A percentile compares a stretch with the other conserved stretches of the same genome.
Conservation (phyloP, 2,888 invertebrate genomes). For the Pollenia angustigena region DNA sequence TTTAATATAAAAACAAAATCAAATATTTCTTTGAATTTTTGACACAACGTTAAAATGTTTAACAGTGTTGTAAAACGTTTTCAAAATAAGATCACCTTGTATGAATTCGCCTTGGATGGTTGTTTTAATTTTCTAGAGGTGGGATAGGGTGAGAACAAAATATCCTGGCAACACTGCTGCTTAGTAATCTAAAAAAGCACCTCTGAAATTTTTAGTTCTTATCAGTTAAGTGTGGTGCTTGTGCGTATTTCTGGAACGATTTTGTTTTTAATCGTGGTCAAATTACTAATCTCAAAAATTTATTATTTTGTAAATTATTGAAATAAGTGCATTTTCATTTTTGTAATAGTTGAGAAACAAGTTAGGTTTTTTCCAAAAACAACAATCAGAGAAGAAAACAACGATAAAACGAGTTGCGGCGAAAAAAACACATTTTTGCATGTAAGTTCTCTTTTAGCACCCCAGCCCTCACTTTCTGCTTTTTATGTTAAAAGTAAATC, state of each 20-base stretch:
- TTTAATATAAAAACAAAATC: too few relatives aligned
- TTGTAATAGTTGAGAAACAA: not conserved
- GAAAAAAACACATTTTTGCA: conserved; percentile 47
- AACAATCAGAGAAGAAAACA: not conserved
- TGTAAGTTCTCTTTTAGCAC: conserved; percentile 45
- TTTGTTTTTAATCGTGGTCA: conserved; percentile 24
- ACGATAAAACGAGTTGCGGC: conserved; percentile 40
- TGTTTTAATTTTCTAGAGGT: too few relatives aligned
- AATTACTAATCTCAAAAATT: conserved; percentile 1
- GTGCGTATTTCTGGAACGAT: conserved; percentile 62
- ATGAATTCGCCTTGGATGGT: too few relatives aligned
- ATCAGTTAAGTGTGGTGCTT: conserved; percentile 64
- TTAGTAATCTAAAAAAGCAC: not conserved
- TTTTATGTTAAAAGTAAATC: not conserved
- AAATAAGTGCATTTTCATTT: conserved; percentile 5
- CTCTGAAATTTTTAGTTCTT: conserved; percentile 40
- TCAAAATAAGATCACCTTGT: too few relatives aligned
- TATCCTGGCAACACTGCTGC: too few relatives aligned
- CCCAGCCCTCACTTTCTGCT: not conserved
- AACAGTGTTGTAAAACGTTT: too few relatives aligned
- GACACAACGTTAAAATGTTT: too few relatives aligned
- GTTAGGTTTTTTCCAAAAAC: not conserved
- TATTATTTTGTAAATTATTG: conserved; percentile 4
- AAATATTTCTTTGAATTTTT: too few relatives aligned
- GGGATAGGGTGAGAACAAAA: too few relatives aligned